These are phyloP conservation scores for Cerastis leucographa DNA, from an alignment of 2,888 invertebrate genomes.

Conservation along the genomic window DNA sequence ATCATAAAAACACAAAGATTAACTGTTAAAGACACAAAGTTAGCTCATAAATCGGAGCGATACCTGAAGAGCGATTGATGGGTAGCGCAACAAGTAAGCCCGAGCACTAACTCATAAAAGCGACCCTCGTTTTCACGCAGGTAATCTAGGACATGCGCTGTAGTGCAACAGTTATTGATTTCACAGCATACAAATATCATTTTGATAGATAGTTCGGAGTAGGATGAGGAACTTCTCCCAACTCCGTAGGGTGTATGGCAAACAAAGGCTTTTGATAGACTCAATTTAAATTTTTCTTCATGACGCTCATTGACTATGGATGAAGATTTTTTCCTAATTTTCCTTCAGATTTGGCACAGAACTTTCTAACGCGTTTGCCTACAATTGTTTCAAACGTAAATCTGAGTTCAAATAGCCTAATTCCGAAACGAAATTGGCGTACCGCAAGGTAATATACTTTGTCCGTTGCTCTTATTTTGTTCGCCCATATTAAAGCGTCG, in stretches of 20 bases:
- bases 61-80: not conserved
- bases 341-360: not conserved
- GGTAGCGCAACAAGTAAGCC: conserved; percentile 48
- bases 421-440: not conserved
- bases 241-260: conserved; percentile 8
- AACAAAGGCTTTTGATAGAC: conserved; percentile 38
- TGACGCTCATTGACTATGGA: not conserved
- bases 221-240: not conserved
- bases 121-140: conserved; percentile 32
- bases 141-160: conserved; percentile 57
- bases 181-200: conserved; percentile 29
- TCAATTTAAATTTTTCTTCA: not conserved
- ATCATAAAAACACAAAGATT: not conserved
- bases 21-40: not conserved
- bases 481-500: not conserved
- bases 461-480: conserved; percentile 2
- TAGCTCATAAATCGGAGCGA: not conserved
- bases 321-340: not conserved
- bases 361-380: not conserved
- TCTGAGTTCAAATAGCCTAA: not conserved
- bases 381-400: not conserved
- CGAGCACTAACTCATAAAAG: conserved; percentile 8
- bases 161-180: conserved; percentile 56
- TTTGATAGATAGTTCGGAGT: conserved; percentile 15
- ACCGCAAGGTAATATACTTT: conserved; percentile 25